Conservation (phyloP, 2,113 vertebrate genomes). For the Myocastor coypus region DNA sequence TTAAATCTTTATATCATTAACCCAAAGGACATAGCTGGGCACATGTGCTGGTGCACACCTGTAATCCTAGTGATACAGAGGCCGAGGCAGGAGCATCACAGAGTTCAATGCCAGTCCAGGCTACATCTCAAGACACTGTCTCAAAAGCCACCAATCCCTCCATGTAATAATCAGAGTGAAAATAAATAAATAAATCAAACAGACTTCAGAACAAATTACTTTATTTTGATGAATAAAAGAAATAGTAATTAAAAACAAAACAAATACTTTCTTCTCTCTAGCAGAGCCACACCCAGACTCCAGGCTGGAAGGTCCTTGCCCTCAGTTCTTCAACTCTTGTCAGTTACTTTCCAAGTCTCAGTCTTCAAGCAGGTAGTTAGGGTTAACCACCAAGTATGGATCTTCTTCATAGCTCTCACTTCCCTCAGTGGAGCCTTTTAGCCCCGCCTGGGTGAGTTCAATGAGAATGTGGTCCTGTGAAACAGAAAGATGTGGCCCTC, state of each 20-base stretch:
- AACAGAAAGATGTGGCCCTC: constrained; percentile 55
- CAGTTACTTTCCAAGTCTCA: constrained; percentile 76
- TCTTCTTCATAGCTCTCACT: constrained; percentile 88
- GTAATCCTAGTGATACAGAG: not conserved
- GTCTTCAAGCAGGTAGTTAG: constrained; percentile 97
- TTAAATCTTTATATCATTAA: constrained; percentile 12
- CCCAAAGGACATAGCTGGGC: not conserved
- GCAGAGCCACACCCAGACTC: not conserved
- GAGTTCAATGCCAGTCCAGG: not conserved
- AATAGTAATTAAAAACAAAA: not conserved
- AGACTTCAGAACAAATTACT: constrained; percentile 48
- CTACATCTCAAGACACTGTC: not conserved
- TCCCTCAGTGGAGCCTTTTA: constrained; percentile 90
- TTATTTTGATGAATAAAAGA: constrained; percentile 73
- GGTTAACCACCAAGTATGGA: constrained; percentile 96
- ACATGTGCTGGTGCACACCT: not conserved
- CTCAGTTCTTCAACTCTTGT: not conserved
- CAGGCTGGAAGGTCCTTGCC: not conserved
- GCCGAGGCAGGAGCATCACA: not conserved
- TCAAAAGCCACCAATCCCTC: not conserved
- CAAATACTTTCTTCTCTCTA: not conserved
- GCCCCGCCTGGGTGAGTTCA: constrained; percentile 92
- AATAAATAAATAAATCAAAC: constrained; percentile 37
- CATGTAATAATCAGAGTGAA: not conserved
- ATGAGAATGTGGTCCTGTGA: constrained; percentile 97